These are phyloP conservation scores for Polyommatus icarus DNA, from an alignment of 2,888 invertebrate genomes.

Conservation along the genomic window DNA sequence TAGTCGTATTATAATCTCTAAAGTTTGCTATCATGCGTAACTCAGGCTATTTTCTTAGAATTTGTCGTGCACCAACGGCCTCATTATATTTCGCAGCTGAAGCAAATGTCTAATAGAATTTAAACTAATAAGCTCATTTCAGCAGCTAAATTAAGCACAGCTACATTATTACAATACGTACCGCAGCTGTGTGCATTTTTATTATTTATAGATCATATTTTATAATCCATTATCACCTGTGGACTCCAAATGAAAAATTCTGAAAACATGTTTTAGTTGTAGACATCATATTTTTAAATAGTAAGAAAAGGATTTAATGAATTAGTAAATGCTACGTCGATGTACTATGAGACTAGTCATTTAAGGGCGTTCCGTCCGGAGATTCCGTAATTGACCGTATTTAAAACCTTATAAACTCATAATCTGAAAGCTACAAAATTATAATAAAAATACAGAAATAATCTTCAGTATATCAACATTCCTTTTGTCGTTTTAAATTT, in stretches of 20 bases:
- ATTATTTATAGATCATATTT: background rate
- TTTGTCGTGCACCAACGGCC: background rate
- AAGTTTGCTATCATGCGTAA: background rate
- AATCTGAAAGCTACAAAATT: too few species aligned
- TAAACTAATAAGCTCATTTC: background rate
- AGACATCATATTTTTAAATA: background rate
- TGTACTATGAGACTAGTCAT: too few species aligned
- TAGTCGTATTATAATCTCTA: background rate
- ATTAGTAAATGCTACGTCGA: background rate
- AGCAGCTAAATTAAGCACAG: background rate
- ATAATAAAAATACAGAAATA: too few species aligned
- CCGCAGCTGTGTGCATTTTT: slow-evolving; percentile 21
- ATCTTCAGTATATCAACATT: too few species aligned
- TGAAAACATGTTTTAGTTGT: background rate
- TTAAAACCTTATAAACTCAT: too few species aligned
- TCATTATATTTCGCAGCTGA: background rate
- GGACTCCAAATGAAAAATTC: background rate
- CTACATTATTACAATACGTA: slow-evolving; percentile 14
- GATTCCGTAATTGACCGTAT: too few species aligned
- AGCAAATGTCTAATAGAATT: background rate
- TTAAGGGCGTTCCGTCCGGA: too few species aligned
- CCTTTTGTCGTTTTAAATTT: too few species aligned
- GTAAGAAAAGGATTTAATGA: background rate
- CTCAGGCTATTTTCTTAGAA: background rate
- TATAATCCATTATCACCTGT: background rate